A percentile compares a stretch with the other conserved stretches of the same genome.
These are phyloP conservation scores for Gymnarchus niloticus DNA, from an alignment of 2,113 vertebrate species.

Conservation along the genomic window DNA sequence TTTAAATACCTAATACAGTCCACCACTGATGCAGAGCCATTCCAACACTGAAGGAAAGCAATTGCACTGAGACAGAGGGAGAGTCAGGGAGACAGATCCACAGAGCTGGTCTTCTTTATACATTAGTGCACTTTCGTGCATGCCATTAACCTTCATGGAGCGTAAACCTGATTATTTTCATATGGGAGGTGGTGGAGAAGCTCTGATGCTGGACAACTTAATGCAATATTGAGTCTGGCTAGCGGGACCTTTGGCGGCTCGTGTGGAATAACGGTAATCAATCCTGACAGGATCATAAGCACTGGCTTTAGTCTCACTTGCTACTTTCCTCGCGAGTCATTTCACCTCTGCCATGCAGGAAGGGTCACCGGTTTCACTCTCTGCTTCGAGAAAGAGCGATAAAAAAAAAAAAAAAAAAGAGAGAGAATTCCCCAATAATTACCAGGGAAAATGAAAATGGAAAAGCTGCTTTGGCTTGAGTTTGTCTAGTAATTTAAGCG, in stretches of 20 bases:
- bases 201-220: slow-evolving; percentile 36
- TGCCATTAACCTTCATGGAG: slow-evolving; percentile 25
- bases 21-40: slow-evolving; percentile 19
- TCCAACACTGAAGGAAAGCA: slow-evolving; percentile 15
- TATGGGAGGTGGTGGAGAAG: slow-evolving; percentile 16
- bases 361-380: slow-evolving; percentile 46
- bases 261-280: slow-evolving; percentile 54
- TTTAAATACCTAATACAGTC: slow-evolving; percentile 22
- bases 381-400: slow-evolving; percentile 9
- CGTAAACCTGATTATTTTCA: slow-evolving; percentile 19
- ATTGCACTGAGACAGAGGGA: slow-evolving; percentile 4
- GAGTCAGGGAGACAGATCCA: neutral
- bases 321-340: slow-evolving; percentile 49
- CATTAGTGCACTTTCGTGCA: slow-evolving; percentile 18
- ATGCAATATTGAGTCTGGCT: slow-evolving; percentile 34
- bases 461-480: neutral
- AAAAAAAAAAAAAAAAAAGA: neutral
- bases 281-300: slow-evolving; percentile 49
- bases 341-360: slow-evolving; percentile 43
- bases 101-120: slow-evolving; percentile 4
- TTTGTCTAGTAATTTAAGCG: neutral
- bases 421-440: neutral
- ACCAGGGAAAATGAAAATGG: slow-evolving; percentile 1
- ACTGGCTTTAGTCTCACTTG: slow-evolving; percentile 50
- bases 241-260: slow-evolving; percentile 36